Conservation (phyloP, 1,140 invertebrate genomes). For the Panulirus ornatus region DNA sequence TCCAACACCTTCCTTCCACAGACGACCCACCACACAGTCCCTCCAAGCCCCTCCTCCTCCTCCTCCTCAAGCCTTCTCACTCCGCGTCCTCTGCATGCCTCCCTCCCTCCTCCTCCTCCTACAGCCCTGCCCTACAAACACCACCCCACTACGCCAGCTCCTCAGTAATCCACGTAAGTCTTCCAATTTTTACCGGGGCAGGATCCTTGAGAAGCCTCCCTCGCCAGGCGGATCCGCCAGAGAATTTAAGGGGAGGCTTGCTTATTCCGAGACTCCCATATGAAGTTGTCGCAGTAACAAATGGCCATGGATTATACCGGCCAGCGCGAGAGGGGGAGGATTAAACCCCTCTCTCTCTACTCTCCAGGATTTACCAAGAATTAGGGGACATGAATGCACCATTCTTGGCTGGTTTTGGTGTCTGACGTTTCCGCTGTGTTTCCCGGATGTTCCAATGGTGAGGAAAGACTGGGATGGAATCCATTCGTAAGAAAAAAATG, state of each 20-base stretch:
- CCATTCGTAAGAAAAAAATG: too few species aligned
- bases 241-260: not conserved
- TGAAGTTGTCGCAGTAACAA: not conserved
- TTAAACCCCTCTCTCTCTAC: not conserved
- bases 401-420: too few species aligned
- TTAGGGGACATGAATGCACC: too few species aligned
- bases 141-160: too few species aligned
- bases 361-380: not conserved
- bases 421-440: too few species aligned
- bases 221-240: not conserved
- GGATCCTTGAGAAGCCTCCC: not conserved
- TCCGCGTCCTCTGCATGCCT: not conserved
- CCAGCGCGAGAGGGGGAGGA: not conserved
- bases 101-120: too few species aligned
- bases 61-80: not conserved
- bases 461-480: too few species aligned
- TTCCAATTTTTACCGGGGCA: not conserved
- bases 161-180: not conserved
- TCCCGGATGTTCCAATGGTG: too few species aligned
- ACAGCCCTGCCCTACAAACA: too few species aligned
- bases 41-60: not conserved
- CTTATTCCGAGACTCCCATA: not conserved
- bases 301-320: not conserved
- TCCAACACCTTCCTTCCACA: too few species aligned
- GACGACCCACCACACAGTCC: not conserved